Conservation (phyloP, 2,113 vertebrate species). For the Eclectus roratus region DNA sequence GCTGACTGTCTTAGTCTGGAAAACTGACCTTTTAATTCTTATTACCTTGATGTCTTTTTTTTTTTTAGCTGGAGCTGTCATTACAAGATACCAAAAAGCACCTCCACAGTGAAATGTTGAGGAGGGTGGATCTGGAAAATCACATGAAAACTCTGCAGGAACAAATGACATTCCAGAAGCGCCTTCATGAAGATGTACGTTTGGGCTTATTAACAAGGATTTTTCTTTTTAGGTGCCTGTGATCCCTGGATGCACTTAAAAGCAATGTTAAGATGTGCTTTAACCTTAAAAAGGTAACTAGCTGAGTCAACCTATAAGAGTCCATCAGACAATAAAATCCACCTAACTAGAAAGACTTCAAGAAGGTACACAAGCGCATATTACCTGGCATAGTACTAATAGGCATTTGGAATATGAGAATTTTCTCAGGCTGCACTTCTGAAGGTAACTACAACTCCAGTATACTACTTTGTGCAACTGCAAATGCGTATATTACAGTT, state of each 20-base stretch:
- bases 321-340: neutral
- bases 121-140: slow-evolving; percentile 80
- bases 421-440: neutral
- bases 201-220: slow-evolving; percentile 20
- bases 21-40: neutral
- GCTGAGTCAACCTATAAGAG: neutral
- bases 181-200: slow-evolving; percentile 77
- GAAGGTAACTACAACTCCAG: neutral
- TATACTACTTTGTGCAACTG: neutral
- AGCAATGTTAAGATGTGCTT: neutral
- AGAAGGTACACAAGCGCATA: neutral
- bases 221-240: neutral
- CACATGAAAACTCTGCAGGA: slow-evolving; percentile 79
- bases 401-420: neutral
- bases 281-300: slow-evolving; percentile 15
- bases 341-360: neutral
- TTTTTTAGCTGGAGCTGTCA: slow-evolving; percentile 28
- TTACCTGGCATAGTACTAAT: neutral
- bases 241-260: neutral
- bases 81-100: slow-evolving; percentile 75
- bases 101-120: slow-evolving; percentile 78
- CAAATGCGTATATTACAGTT: neutral
- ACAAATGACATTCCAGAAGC: slow-evolving; percentile 80
- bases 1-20: neutral
- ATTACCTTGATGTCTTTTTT: neutral